Conservation (phyloP, 2,113 vertebrate genomes). For the Cynocephalus volans region DNA sequence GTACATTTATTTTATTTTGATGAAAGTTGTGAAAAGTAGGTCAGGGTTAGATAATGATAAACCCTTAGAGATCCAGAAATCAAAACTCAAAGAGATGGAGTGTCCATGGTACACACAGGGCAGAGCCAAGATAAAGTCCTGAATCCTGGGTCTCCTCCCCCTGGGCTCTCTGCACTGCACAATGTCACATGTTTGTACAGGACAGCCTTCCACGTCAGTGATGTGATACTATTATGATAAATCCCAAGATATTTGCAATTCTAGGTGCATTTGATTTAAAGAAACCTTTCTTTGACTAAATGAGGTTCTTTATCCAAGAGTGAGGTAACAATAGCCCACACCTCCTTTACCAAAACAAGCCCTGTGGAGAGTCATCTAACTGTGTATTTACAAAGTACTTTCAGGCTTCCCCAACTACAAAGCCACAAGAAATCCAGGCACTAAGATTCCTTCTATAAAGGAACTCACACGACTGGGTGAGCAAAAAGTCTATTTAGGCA, state of each 20-base stretch:
- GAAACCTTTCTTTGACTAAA: not conserved
- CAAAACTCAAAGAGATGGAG: not conserved
- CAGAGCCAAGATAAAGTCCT: not conserved
- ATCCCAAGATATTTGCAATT: not conserved
- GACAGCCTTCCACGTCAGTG: not conserved
- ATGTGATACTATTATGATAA: not conserved
- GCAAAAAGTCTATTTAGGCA: not conserved
- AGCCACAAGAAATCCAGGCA: not conserved
- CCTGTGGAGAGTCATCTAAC: not conserved
- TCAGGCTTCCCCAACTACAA: not conserved
- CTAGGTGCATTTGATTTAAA: not conserved
- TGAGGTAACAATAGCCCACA: no score
- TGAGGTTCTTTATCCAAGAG: not conserved
- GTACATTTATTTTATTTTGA: not conserved
- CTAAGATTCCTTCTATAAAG: not conserved
- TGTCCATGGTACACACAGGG: not conserved
- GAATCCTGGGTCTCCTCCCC: fast-evolving
- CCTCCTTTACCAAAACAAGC: not conserved
- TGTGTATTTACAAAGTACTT: not conserved
- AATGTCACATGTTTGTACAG: not conserved
- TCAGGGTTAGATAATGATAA: not conserved
- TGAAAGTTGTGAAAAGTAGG: not conserved
- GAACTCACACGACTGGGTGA: not conserved
- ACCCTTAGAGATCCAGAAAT: not conserved
- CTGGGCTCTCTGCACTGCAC: not conserved